These are phyloP conservation scores for Acestrorhynchus altus DNA, from an alignment of 2,797 vertebrate genomes.

Conservation along the genomic window DNA sequence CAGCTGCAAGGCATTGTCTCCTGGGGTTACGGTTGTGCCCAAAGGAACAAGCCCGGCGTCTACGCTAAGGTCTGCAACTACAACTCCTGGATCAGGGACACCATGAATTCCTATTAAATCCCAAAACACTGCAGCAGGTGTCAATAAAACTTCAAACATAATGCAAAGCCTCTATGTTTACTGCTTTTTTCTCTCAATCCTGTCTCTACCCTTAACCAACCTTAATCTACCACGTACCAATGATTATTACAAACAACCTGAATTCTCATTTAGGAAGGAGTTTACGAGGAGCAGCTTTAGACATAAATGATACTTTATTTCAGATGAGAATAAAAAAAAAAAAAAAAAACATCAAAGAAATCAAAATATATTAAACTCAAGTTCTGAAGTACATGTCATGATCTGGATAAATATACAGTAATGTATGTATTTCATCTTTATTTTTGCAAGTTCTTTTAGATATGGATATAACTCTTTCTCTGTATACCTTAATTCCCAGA, in stretches of 20 bases:
- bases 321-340: slow-evolving; percentile 19
- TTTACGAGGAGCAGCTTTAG: too few relatives aligned
- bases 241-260: too few relatives aligned
- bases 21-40: slow-evolving; percentile 45
- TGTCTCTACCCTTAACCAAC: neutral
- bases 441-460: neutral
- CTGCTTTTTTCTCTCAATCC: neutral
- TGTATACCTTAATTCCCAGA: neutral
- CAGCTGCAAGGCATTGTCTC: slow-evolving; percentile 44
- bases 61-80: slow-evolving; percentile 35
- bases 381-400: neutral
- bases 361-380: neutral
- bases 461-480: neutral
- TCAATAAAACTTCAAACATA: neutral
- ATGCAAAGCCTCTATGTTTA: neutral
- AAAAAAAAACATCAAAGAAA: neutral
- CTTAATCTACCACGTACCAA: too few relatives aligned
- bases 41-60: slow-evolving; percentile 37
- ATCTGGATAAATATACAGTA: neutral
- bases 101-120: neutral
- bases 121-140: neutral
- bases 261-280: neutral
- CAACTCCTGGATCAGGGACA: slow-evolving; percentile 9
- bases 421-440: neutral
- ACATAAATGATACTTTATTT: slow-evolving; percentile 9